These are phyloP conservation scores for Sapajus apella DNA, from an alignment of 2,113 vertebrate genomes.

Conservation along the genomic window DNA sequence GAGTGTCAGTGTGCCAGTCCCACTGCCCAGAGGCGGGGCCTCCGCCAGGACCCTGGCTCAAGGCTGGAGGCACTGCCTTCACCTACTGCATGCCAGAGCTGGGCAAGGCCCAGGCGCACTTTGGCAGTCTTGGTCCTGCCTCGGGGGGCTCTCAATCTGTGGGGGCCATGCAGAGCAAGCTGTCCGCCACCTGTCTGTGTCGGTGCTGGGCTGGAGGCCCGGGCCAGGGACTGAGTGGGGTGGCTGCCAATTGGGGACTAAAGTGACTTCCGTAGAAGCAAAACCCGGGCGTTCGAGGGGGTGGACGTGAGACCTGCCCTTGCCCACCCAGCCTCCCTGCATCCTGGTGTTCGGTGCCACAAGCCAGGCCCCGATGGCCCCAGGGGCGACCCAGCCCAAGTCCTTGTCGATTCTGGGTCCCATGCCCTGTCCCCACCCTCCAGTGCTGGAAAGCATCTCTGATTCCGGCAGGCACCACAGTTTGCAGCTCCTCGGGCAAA, in stretches of 20 bases:
- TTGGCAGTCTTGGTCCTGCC: background rate
- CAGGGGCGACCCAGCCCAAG: background rate
- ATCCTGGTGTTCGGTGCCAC: background rate
- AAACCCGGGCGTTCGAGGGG: rapidly evolving
- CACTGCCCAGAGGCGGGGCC: background rate
- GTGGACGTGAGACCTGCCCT: rapidly evolving
- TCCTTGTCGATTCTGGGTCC: background rate
- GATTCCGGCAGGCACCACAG: background rate
- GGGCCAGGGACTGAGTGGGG: background rate
- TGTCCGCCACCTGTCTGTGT: background rate
- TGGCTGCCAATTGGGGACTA: background rate
- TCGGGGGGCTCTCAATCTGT: background rate
- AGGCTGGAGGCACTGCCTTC: background rate
- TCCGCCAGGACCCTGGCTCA: background rate
- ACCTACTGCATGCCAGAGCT: background rate
- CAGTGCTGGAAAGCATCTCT: background rate
- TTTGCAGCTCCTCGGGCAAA: background rate
- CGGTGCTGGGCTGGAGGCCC: background rate
- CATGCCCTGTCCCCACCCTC: background rate
- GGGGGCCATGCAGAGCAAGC: background rate
- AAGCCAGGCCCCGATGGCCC: background rate
- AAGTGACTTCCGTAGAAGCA: background rate
- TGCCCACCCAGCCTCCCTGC: background rate
- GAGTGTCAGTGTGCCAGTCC: background rate
- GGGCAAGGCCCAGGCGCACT: rapidly evolving